Conservation (phyloP, 2,113 vertebrate species). For the Pachyramphus minor region DNA sequence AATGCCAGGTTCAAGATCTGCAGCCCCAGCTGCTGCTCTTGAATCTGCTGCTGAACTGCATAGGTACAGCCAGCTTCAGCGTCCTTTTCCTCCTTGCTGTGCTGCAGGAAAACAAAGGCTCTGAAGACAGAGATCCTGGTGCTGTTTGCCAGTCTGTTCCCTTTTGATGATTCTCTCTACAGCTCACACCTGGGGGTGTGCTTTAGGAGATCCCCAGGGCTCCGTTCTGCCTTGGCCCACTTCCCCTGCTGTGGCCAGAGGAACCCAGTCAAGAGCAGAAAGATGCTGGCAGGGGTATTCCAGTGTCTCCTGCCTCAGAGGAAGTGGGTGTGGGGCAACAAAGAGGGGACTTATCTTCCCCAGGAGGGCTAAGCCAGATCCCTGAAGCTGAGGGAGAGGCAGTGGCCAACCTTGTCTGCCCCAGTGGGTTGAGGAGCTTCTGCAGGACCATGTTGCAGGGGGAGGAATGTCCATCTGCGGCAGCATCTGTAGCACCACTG, state of each 20-base stretch:
- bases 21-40: neutral
- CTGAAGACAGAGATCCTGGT: neutral
- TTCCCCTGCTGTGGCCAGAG: neutral
- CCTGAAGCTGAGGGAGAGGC: neutral
- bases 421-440: neutral
- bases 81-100: neutral
- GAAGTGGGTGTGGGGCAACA: neutral
- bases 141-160: neutral
- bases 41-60: neutral
- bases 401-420: neutral
- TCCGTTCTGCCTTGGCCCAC: neutral
- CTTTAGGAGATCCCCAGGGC: neutral
- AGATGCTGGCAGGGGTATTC: neutral
- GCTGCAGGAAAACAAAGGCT: neutral
- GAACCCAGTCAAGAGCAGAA: neutral
- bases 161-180: neutral
- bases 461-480: neutral
- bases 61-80: neutral
- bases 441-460: neutral
- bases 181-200: neutral
- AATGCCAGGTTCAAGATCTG: neutral
- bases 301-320: neutral
- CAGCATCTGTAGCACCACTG: rapidly evolving
- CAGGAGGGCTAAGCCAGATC: neutral
- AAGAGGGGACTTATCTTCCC: neutral